These are phyloP conservation scores for Gymnosoma rotundatum DNA, from an alignment of 2,888 invertebrate genomes.

Conservation along the genomic window DNA sequence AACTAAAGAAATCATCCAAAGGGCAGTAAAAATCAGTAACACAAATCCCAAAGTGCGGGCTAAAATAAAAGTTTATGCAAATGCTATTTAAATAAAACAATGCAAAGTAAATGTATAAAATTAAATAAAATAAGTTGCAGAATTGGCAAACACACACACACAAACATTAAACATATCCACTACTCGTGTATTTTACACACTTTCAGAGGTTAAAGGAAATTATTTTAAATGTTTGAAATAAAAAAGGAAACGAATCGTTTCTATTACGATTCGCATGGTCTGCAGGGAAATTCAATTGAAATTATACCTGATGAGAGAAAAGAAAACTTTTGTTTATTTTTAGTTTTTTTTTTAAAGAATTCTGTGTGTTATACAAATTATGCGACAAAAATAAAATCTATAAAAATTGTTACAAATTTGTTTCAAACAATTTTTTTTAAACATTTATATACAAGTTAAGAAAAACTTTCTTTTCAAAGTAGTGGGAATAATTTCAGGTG, in stretches of 20 bases:
- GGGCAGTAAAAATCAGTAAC: constrained; percentile 70
- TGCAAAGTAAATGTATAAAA: constrained; percentile 67
- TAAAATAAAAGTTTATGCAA: constrained; percentile 74
- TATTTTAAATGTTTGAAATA: constrained; percentile 58
- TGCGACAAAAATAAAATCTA: constrained; percentile 64
- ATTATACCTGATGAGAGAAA: constrained; percentile 71
- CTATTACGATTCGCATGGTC: constrained; percentile 51
- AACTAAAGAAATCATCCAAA: constrained; percentile 58
- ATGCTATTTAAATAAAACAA: constrained; percentile 69
- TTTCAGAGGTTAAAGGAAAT: constrained; percentile 35
- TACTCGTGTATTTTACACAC: background rate
- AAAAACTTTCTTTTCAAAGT: constrained; percentile 12
- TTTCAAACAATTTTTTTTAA: background rate
- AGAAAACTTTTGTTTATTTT: constrained; percentile 56
- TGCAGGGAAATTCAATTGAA: constrained; percentile 72
- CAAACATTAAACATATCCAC: background rate
- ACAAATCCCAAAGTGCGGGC: constrained; percentile 73
- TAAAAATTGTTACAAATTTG: constrained; percentile 46
- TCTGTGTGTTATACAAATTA: constrained; percentile 59
- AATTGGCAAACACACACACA: constrained; percentile 16
- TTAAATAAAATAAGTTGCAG: constrained; percentile 59
- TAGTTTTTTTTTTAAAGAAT: background rate
- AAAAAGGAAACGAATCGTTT: constrained; percentile 44
- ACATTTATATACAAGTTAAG: background rate
- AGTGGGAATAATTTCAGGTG: constrained; percentile 72